phyloP scores from a whole-genome alignment of 2,113 vertebrate species.

The Sardina pilchardus region DNA sequence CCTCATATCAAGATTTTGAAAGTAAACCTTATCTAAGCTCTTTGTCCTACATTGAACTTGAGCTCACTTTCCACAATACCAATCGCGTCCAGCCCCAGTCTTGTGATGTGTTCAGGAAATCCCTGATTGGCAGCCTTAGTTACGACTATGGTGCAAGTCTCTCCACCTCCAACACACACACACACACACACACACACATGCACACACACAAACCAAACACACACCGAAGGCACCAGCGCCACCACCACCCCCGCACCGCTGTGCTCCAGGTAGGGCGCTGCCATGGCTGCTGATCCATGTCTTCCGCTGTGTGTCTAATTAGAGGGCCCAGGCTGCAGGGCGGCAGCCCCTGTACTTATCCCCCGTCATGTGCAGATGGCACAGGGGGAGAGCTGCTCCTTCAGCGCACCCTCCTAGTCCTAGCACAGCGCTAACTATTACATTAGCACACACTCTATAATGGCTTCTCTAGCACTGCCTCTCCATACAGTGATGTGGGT shows the following conservation, averaged over 20 bases:
- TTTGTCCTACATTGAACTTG: not conserved
- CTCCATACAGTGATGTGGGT: not conserved
- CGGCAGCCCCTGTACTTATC: conserved; percentile 71
- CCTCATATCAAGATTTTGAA: not conserved
- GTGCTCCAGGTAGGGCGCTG: conserved; percentile 50
- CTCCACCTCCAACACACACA: not conserved
- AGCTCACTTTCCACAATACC: not conserved
- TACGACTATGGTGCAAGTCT: not conserved
- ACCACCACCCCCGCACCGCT: conserved; percentile 26
- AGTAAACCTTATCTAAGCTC: not conserved
- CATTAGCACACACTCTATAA: conserved; percentile 12
- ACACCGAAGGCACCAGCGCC: too few relatives aligned
- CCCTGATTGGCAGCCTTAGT: not conserved
- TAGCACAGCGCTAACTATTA: conserved; percentile 12
- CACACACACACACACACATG: not conserved
- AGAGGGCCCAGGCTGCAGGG: conserved; percentile 61
- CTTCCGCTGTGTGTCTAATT: conserved; percentile 74
- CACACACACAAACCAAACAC: not conserved
- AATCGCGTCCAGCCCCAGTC: not conserved
- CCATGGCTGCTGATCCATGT: conserved; percentile 58
- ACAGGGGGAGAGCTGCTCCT: conserved; percentile 16
- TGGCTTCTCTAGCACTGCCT: not conserved
- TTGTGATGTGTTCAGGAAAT: not conserved
- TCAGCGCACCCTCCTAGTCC: too few relatives aligned
- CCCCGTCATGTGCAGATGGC: conserved; percentile 44